Evolutionary conservation across 2,888 invertebrate species (phyloP), one percentile per base, ranked within the genome.

Genomic region (Choristoneura rosaceana): DNA sequence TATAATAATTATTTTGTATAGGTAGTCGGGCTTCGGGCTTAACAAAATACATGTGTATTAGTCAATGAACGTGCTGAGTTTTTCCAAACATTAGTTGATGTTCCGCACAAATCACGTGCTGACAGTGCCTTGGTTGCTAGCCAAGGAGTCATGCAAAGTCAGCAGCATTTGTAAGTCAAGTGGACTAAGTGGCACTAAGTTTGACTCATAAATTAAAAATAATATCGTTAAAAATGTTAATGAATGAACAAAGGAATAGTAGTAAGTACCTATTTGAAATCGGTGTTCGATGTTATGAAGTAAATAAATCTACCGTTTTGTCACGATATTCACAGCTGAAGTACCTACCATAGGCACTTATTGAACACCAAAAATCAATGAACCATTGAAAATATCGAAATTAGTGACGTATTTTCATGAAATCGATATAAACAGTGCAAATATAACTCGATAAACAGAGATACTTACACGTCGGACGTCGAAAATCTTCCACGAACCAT

Each of bases 401-500:
- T 25, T 25, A 25, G 25, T 25, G 25, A 25, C 25, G 25, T 25
- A 25, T 25, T 25, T 25, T 25, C 25, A 25, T 25, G 25, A 25
- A 25, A 25, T 25, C 25, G 25, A 25, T 25, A 25, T 25, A 25
- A 25, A 25, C 25, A 25, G 25, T 25, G 25, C 25, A 25, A 25
- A 25, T 25, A 25, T 2, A 25, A 38, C 4, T 38, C 3, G 5
- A 62, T 41, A 8, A 12, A 5, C 17, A 55, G 4, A 55, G 4
- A 14, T 74, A 90, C 94, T 94, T 82, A 93, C 93, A 93, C 82
- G 80, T 94, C 93, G 17, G 93, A 93, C 74, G 93, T 91, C 75
- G 94, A 93, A 80, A 90, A 93, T 86, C 94, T 90, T 76, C 93
- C 94, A 64, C 94, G 94, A 79, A 91, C 94, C 93, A 94, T 94